A percentile compares a stretch with the other conserved stretches of the same genome.
These are phyloP conservation scores for Glaucidium brasilianum DNA, from an alignment of 2,113 vertebrate genomes.

Conservation along the genomic window DNA sequence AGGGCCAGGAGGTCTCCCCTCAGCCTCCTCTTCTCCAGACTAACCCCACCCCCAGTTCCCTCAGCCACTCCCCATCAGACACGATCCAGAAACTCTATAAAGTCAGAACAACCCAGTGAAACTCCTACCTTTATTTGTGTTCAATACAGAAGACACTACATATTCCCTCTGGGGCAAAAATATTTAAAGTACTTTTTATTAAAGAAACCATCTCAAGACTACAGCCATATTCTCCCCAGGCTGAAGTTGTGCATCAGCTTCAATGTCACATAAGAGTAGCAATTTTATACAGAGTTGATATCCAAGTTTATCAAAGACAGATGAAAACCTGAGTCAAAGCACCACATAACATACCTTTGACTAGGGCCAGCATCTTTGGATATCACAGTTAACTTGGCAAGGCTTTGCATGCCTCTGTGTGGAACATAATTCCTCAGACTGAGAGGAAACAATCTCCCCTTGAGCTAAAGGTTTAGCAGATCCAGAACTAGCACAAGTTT, in stretches of 20 bases:
- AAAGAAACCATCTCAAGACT: not conserved
- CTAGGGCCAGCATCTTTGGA: not conserved
- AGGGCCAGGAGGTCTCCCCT: too few relatives aligned
- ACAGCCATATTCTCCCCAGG: not conserved
- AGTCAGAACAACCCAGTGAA: not conserved
- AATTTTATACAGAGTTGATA: not conserved
- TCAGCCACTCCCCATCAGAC: too few relatives aligned
- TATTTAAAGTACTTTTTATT: not conserved
- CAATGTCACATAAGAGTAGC: not conserved
- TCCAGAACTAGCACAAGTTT: not conserved
- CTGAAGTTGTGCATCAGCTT: not conserved
- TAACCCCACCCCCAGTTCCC: too few relatives aligned
- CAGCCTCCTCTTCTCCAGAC: too few relatives aligned
- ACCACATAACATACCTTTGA: not conserved
- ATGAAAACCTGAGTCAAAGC: not conserved
- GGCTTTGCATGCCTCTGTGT: not conserved
- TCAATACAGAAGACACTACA: not conserved
- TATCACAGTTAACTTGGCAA: not conserved
- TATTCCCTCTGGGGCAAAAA: not conserved
- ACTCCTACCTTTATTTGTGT: not conserved
- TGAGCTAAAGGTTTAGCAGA: not conserved
- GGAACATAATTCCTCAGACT: not conserved
- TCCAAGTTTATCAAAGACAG: not conserved
- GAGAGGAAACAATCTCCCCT: not conserved
- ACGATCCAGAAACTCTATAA: not conserved